Conservation (phyloP, 2,113 vertebrate species). For the Reinhardtius hippoglossoides region DNA sequence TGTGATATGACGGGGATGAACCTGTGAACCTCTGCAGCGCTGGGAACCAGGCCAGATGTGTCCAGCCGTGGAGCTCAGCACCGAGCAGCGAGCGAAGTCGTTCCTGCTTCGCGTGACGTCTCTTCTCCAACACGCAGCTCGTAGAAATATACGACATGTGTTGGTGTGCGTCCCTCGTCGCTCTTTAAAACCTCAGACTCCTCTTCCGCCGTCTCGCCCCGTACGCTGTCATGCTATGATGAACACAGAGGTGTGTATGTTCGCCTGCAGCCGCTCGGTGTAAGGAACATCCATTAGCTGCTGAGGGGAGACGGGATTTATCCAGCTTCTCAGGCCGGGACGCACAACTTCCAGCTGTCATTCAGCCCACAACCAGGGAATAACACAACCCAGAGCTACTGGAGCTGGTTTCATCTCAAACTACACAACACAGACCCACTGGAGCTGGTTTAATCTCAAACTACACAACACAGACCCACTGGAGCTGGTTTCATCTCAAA, state of each 20-base stretch:
- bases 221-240: conserved; percentile 13
- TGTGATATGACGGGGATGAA: conserved; percentile 36
- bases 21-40: conserved; percentile 13
- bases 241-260: conserved; percentile 34
- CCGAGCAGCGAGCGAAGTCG: background rate
- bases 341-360: conserved; percentile 51
- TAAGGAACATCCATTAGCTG: conserved; percentile 45
- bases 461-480: conserved; percentile 2
- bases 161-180: conserved; percentile 2
- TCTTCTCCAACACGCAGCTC: background rate
- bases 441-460: no score
- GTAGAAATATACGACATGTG: background rate
- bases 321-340: conserved; percentile 14
- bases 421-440: no score
- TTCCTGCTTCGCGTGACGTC: background rate
- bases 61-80: conserved; percentile 10
- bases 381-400: conserved; percentile 7
- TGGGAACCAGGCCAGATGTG: conserved; percentile 3
- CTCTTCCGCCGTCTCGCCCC: conserved; percentile 2
- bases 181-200: conserved; percentile 34
- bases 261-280: conserved; percentile 17
- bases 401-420: conserved; percentile 9
- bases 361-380: conserved; percentile 25
- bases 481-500: conserved; percentile 9
- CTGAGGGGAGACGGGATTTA: conserved; percentile 30